These are phyloP conservation scores for Meiosimyza decipiens DNA, from an alignment of 2,888 invertebrate genomes.

Conservation along the genomic window DNA sequence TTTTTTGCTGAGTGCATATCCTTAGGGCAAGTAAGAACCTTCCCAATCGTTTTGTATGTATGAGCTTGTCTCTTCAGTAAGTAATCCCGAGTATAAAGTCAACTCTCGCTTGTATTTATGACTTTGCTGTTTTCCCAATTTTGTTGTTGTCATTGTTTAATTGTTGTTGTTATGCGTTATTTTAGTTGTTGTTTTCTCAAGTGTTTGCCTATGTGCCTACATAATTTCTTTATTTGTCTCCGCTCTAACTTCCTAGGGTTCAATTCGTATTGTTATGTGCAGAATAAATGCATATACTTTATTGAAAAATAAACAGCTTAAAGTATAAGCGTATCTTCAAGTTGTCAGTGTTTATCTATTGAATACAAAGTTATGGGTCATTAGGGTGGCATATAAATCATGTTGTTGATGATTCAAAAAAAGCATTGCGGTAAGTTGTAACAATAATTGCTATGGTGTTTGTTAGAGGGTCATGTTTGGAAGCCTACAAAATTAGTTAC, in stretches of 20 bases:
- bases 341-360: conserved; percentile 12
- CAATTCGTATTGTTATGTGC: not conserved
- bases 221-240: not conserved
- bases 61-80: no score
- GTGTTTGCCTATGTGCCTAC: not conserved
- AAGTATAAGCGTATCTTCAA: not conserved
- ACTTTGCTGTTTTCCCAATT: not conserved
- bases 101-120: conserved; percentile 21
- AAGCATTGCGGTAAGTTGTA: no score
- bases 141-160: not conserved
- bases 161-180: not conserved
- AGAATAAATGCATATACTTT: conserved; percentile 1
- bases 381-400: conserved; percentile 34
- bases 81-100: not conserved
- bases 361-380: conserved; percentile 31
- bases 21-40: conserved; percentile 6
- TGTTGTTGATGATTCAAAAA: no score
- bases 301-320: conserved; percentile 24
- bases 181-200: not conserved
- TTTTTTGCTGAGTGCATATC: conserved; percentile 19
- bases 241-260: conserved; percentile 7
- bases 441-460: no score
- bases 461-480: no score
- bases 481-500: no score
- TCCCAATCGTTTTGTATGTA: no score